Percentiles rank a stretch among this genome's conserved stretches.
phyloP scores from a whole-genome alignment of 2,113 vertebrate species.

The Cyprinus carpio region DNA sequence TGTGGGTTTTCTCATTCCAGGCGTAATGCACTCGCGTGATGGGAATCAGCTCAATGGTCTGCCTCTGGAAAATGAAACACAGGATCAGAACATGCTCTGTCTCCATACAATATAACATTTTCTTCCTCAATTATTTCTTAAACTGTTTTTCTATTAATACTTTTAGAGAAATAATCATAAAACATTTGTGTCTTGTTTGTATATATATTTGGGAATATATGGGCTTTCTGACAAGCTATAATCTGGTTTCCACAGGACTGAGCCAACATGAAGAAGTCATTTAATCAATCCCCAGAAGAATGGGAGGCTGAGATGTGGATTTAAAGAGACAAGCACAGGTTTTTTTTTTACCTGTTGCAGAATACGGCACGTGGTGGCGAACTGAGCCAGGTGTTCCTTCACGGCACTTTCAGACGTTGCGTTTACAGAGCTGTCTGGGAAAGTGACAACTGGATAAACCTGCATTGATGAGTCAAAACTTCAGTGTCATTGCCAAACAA shows the following conservation, averaged over 20 bases:
- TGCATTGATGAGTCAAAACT: constrained; percentile 3
- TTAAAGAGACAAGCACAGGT: neutral
- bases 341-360: constrained; percentile 61
- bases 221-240: neutral
- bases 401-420: constrained; percentile 53
- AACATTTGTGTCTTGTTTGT: neutral
- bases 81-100: neutral
- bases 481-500: neutral
- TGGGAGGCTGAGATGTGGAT: neutral
- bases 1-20: constrained; percentile 62
- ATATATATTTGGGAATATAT: neutral
- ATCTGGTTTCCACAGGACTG: neutral
- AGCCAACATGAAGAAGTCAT: neutral
- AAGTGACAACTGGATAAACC: constrained; percentile 60
- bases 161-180: no score
- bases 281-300: neutral
- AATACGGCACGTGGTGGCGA: constrained; percentile 55
- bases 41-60: constrained; percentile 67
- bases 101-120: neutral
- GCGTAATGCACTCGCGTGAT: constrained; percentile 62
- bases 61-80: constrained; percentile 58
- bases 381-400: constrained; percentile 61
- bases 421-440: constrained; percentile 58
- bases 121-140: neutral
- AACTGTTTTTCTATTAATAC: no score